Base-by-base conservation (phyloP, 1,140 invertebrate genomes). In the Neuroterus valhalla region DNA sequence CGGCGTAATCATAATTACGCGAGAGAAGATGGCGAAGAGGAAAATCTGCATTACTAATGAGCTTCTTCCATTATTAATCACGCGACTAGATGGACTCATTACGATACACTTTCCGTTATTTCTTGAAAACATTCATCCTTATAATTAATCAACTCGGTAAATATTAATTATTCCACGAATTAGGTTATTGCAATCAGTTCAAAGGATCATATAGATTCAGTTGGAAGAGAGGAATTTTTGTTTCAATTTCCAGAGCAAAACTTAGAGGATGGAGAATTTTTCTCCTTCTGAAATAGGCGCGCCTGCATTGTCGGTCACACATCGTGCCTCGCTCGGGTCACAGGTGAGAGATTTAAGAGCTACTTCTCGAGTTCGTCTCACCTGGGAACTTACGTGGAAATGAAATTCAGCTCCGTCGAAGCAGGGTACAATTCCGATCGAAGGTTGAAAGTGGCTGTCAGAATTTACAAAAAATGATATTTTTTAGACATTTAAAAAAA, bases 261-360 rank as follows among this genome's bases (percentile, higher is more conserved):
- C 17, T 17, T 48, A 8, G 17, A 48, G 46, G 46, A 38, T 62
- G 21, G 4, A 14, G 21, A 38, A 38, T 38, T 38, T 62, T 62
- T 62, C 23, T 26, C 15, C 55, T 14, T 31, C 31, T 42, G 62
- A 21, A 46, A 68, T 55, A 68, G 68, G 69, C 69, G 55, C 67
- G 67, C 19, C 55, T 50, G 70, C 68, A 74, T 69, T 75, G 76
- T 76, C 72, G 77, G 78, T 78, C 81, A 81, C 79, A 80, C 79
- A 81, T 83, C 45, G 72, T 77, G 79, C 70, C 67, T 72, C 75
- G 67, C 72, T 72, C 52, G 77, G 82, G 82, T 85, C 82, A 84
- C 79, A 84, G 83, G 78, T 81, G 83, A 85, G 84, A 72, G 81
- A 84, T 81, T 82, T 78, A 81, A 81, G 75, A 82, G 68, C 62